These are phyloP conservation scores for Pandion haliaetus DNA, from an alignment of 2,113 vertebrate species.

Conservation along the genomic window DNA sequence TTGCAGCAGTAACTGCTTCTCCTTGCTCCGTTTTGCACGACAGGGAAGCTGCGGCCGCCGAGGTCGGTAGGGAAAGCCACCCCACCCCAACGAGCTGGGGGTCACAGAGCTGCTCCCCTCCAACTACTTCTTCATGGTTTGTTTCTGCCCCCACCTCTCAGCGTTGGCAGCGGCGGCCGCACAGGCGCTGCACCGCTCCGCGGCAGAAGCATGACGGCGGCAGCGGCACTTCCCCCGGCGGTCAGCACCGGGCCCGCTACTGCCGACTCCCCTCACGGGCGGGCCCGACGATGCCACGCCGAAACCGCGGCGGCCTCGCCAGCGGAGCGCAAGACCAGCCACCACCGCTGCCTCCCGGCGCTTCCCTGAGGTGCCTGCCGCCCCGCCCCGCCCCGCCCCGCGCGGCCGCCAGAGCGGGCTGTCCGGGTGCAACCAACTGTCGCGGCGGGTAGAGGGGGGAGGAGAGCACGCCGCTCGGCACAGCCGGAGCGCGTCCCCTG, in stretches of 20 bases:
- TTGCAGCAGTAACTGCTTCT: not conserved
- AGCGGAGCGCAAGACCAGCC: accelerated
- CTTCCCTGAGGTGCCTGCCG: accelerated
- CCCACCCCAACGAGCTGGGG: not conserved
- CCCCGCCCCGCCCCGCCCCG: not conserved
- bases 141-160: no score
- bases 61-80: accelerated
- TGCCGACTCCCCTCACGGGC: not conserved
- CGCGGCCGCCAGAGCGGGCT: not conserved
- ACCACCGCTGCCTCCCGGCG: accelerated
- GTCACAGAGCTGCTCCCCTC: not conserved
- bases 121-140: not conserved
- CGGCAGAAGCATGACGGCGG: no score
- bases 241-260: not conserved
- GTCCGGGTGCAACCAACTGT: not conserved
- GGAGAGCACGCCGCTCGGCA: not conserved
- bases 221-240: no score
- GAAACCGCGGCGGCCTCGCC: accelerated
- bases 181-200: not conserved
- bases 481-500: not conserved
- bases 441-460: not conserved
- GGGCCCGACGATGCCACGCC: accelerated
- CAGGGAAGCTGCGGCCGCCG: not conserved
- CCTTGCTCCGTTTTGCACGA: accelerated
- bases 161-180: not conserved